Percentiles rank a stretch among this genome's conserved stretches.
Evolutionary conservation across 2,797 vertebrate genomes (phyloP).

Genomic region (Xiphophorus birchmanni): DNA sequence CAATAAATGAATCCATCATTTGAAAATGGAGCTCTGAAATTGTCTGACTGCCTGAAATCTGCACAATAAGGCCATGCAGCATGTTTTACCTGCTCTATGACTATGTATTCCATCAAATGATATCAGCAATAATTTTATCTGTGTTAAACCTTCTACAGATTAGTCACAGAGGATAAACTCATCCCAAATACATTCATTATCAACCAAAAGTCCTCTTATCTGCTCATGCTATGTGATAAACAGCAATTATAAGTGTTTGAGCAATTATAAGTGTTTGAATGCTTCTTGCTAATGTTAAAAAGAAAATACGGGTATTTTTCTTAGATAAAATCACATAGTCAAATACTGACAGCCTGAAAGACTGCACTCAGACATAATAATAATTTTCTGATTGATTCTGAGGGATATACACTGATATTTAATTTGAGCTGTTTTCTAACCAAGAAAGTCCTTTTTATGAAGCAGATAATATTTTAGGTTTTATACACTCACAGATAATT

Average conservation of each 20-base stretch:
- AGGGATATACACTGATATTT: background rate
- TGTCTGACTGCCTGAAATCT: background rate
- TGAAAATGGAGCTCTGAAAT: background rate
- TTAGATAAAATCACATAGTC: background rate
- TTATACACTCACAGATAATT: background rate
- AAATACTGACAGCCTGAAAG: background rate
- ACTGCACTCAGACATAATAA: background rate
- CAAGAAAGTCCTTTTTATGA: background rate
- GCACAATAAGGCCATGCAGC: background rate
- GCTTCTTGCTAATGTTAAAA: background rate
- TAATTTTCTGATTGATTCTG: background rate
- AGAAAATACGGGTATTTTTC: background rate
- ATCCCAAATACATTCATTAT: background rate
- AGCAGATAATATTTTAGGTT: background rate
- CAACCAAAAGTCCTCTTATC: background rate
- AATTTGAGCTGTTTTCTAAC: background rate
- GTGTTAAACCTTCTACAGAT: background rate
- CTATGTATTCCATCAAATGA: background rate
- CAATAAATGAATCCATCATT: background rate
- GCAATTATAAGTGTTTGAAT: background rate
- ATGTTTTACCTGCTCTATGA: background rate
- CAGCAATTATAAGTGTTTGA: background rate
- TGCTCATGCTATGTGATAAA: background rate
- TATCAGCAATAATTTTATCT: background rate
- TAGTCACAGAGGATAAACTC: background rate